These are phyloP conservation scores for Diabrotica virgifera DNA, from an alignment of 1,140 invertebrate species.

Conservation along the genomic window DNA sequence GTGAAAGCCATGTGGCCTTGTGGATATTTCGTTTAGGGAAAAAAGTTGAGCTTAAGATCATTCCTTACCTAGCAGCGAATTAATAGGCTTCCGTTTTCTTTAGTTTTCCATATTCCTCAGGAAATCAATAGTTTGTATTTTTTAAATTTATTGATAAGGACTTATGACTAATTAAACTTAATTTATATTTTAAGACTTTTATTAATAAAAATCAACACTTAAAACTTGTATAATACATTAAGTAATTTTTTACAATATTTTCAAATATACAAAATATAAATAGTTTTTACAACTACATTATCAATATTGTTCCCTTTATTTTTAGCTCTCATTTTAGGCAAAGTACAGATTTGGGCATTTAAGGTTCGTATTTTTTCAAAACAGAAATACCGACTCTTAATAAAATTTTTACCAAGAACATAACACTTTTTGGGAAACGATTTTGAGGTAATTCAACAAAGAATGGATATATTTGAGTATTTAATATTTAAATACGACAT, in stretches of 20 bases:
- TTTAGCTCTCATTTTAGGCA: conserved; percentile 19
- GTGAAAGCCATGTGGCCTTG: too few species aligned
- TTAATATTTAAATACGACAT: too few species aligned
- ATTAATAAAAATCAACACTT: conserved; percentile 27
- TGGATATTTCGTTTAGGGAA: too few species aligned
- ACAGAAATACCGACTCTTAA: background rate
- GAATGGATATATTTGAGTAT: too few species aligned
- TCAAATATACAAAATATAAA: conserved; percentile 34
- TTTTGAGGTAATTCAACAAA: too few species aligned
- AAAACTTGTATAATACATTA: conserved; percentile 27
- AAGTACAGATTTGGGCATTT: conserved; percentile 12
- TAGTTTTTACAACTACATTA: conserved; percentile 21
- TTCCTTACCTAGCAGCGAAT: too few species aligned
- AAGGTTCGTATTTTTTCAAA: background rate
- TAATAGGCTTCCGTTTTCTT: too few species aligned
- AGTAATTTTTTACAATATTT: conserved; percentile 26
- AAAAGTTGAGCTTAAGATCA: too few species aligned
- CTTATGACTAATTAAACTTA: background rate
- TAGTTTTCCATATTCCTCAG: too few species aligned
- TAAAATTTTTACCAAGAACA: too few species aligned
- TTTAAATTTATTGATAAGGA: conserved; percentile 7
- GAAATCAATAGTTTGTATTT: conserved; percentile 37
- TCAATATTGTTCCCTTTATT: conserved; percentile 29
- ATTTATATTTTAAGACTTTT: conserved; percentile 10
- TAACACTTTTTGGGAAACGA: too few species aligned